Evolutionary conservation across 2,888 invertebrate genomes (phyloP), one percentile per base, ranked within the genome.

Genomic region (Flexamia atlantica): DNA sequence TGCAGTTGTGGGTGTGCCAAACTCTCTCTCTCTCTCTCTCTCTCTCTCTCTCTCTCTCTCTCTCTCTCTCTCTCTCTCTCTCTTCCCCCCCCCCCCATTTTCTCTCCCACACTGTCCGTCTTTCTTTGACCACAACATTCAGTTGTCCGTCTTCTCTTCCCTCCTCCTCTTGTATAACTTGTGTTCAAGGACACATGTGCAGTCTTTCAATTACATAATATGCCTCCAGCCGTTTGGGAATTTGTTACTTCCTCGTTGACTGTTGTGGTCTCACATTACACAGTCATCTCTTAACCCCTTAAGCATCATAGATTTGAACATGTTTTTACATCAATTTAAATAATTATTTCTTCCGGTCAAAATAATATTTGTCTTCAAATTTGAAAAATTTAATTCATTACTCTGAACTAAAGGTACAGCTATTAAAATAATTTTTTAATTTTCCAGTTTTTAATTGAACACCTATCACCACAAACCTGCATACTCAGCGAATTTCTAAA

Each of bases 91-190:
- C 25, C 79, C 7, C 50, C 50, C 79, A 5, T n/a, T 20, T 23
- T 57, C 17, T 30, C 57, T 80, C 28, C 28, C 80, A 5, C n/a
- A 25, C 10, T 50, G 87, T 89, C 23, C 12, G 12, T 57, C n/a
- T 86, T 88, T 20, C 90, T 90, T 50, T 90, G 89, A 42, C 42
- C 28, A 20, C 40, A 36, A 14, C 36, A 7, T 23, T 76, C 76
- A 42, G 36, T 40, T 28, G 85, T 88, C 87, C 46, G 87, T 88
- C 7, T 87, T 89, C 7, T 88, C 89, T 3, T n/a, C 89, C 89
- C 12, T 87, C 87, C 25, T 88, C 30, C 25, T 42, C n/a, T 53
- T 68, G 28, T 64, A 17, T 30, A 64, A 30, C 64, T 64, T 28
- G 4, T 4, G 64, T 64, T 30, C 30, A 30, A 64, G 64, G 64